Evolutionary conservation across 2,113 vertebrate genomes (phyloP).

Genomic region (Grammomys surdaster): DNA sequence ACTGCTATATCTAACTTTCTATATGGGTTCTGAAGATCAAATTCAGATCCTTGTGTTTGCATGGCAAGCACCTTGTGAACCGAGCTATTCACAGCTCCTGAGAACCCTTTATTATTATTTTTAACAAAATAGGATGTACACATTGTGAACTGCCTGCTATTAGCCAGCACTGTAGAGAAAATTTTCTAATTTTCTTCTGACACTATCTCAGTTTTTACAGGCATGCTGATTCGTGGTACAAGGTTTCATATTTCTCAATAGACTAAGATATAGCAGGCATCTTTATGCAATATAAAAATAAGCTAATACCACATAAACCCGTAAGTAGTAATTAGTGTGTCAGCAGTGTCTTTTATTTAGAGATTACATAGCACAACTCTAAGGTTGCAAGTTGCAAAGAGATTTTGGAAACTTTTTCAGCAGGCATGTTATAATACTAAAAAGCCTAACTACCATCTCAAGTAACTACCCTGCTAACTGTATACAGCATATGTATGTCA

Average conservation of each 20-base stretch:
- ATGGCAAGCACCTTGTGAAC: neutral
- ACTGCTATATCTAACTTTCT: neutral
- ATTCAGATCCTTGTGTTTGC: neutral
- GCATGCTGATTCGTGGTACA: neutral
- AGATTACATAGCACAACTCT: neutral
- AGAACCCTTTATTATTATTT: neutral
- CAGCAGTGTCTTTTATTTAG: neutral
- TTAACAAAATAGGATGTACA: neutral
- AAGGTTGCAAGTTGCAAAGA: neutral
- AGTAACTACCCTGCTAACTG: neutral
- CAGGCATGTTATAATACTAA: neutral
- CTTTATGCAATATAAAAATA: neutral
- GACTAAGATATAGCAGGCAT: neutral
- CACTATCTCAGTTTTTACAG: neutral
- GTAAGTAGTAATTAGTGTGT: neutral
- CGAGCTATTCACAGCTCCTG: neutral
- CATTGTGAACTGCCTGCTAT: neutral
- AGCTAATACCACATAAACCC: neutral
- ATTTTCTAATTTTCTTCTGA: neutral
- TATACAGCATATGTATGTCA: neutral
- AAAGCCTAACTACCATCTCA: neutral
- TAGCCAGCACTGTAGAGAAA: neutral
- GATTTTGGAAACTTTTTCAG: neutral
- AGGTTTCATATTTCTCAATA: neutral
- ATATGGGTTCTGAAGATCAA: neutral